Evolutionary conservation across 2,888 invertebrate genomes (phyloP), one percentile per base, ranked within the genome.

Genomic region (Microctonus aethiopoides): DNA sequence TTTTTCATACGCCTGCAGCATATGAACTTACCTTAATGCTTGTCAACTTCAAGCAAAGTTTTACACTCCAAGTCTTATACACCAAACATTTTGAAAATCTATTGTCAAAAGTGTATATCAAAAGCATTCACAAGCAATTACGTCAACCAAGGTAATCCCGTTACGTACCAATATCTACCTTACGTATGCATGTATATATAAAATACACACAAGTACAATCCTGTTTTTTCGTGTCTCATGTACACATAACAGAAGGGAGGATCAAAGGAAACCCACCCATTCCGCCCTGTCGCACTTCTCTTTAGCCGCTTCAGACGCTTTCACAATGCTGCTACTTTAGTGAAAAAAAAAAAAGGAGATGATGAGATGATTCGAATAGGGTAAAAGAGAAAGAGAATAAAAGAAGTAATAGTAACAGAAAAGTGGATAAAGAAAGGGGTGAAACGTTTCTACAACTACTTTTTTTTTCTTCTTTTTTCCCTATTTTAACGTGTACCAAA

Each of bases 91-190:
- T 39, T 5, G 13, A 2, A 39, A 3, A 13, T 66, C 74, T 74
- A 81, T 81, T 82, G 81, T 82, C 78, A 69, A 62, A 63, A 74
- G 76, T 78, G 75, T 81, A 80, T 81, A 80, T 77, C 77, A 75
- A n/a, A 7, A 29, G 82, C 82, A 84, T 86, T 86, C 86, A 85
- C 84, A 79, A 86, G 83, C 86, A 86, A 86, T 86, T 86, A 86
- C 86, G 75, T 74, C 65, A 81, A 84, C 85, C 79, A 84, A 84
- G 81, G 84, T 86, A 86, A 86, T 86, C 86, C 83, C 78, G 79
- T 82, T 86, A 86, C 72, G 76, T 70, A 67, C 63, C 56, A 20
- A 26, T 41, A 36, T 13, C 46, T 75, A 74, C 71, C 75, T 77
- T 78, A 74, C 74, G 41, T 7, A 73, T 77, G 57, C 20, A 16